A percentile compares a stretch with the other conserved stretches of the same genome.
Conservation (phyloP, 2,888 invertebrate species). For the Himalopsyche kuldschensis region DNA sequence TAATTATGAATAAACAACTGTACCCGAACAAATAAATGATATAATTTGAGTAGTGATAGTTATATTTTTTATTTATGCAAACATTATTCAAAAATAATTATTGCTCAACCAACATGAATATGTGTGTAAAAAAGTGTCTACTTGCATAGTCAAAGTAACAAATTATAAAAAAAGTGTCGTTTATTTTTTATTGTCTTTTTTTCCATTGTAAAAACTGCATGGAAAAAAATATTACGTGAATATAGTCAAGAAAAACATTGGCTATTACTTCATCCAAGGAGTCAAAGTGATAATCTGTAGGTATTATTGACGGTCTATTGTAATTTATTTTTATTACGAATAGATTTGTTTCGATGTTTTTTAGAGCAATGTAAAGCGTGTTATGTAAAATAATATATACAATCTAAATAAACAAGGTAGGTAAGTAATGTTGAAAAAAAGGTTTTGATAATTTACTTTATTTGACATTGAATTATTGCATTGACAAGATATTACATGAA, state of each 20-base stretch:
- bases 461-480: too few species aligned
- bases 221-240: too few species aligned
- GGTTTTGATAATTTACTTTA: too few species aligned
- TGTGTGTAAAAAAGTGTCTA: background rate
- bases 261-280: background rate
- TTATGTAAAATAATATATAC: background rate
- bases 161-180: too few species aligned
- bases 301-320: background rate
- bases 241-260: too few species aligned
- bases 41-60: too few species aligned
- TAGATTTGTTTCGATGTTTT: background rate
- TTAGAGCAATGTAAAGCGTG: background rate
- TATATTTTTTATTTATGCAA: background rate
- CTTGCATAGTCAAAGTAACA: too few species aligned
- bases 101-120: background rate
- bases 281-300: background rate
- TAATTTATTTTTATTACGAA: background rate
- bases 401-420: background rate
- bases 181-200: too few species aligned
- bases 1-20: too few species aligned
- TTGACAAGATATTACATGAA: too few species aligned
- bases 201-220: too few species aligned
- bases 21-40: too few species aligned
- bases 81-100: background rate
- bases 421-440: background rate